Evolutionary conservation across 2,888 invertebrate species (phyloP), one percentile per base, ranked within the genome.

Genomic region (Ceramica pisi): DNA sequence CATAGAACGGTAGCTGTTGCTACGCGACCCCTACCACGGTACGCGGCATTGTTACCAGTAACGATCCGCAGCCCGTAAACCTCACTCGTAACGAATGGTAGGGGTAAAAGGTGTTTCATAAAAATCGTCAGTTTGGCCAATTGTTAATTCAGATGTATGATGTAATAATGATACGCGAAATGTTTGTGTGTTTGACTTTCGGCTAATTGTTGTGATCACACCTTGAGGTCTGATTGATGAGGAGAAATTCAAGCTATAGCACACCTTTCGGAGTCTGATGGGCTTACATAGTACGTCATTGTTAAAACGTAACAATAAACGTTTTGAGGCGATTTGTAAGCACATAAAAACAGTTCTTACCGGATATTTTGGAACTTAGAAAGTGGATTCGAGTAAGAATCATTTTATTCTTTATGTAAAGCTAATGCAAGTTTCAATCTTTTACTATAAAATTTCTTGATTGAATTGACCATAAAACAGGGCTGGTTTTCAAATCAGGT

Each of bases 1-100:
- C 81, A 78, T 68, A 71, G 82, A 79, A 71, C 75, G 70, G 85
- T 73, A 78, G 80, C 80, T 70, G 86, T 86, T 86, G 85, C 85
- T 64, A 83, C 38, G 74, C 76, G 75, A 73, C 82, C 83, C 81
- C 80, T 77, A 79, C 84, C 62, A 63, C 56, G 38, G 53, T 19
- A 31, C 16, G 51, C 38, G 61, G 38, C 64, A 59, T 56, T 65
- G 61, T 51, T 41, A n/a, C 60, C 64, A n/a, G 44, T 41, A 41
- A 55, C 67, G 67, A 57, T 65, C 50, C 38, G 57, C 0, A n/a
- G 35, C 7, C 21, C 56, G 77, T 6, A 0, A 23, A 56, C n/a
- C 55, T 23, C 0, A 44, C 23, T 48, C 67, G 57, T 14, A 21
- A 53, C 56, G 31, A 31, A 57, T 71, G 78, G 82, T 84, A 82